Base-by-base conservation (phyloP, 2,113 vertebrate genomes). In the Cottus gobio region DNA sequence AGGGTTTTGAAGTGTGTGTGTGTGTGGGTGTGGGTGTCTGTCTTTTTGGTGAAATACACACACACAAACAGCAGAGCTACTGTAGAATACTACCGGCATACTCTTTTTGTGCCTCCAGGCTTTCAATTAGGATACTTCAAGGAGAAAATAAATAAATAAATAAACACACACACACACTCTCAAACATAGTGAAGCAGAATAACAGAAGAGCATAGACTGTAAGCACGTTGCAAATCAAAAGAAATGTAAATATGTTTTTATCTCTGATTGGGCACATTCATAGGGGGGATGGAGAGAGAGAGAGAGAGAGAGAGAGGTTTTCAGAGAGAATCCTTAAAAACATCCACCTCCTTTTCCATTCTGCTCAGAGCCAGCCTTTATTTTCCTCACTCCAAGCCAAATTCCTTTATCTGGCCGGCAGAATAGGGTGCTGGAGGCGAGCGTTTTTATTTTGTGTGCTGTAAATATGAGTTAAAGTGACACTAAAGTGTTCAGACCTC, bases 71-170 rank as follows among this genome's bases (percentile, higher is more conserved):
- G 12, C 67, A 62, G 37, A 67, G 52, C 22, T 11, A 61, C 79
- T 81, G 57, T 68, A 75, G 68, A 26, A 31, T 60, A 77, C 69
- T 18, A 62, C 42, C 31, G 75, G 73, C 61, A 75, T 79, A 83
- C 77, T 60, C 64, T 71, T 24, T 73, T 22, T 79, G 37, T 80
- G 82, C 89, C 77, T 81, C 61, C 8, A 24, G 75, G 86, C 81
- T 90, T 84, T 90, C 85, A 92, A 87, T 91, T 90, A 88, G 71
- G 77, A 82, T 24, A 79, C 84, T 79, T 83, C 75, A 82, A 83
- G 61, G 62, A 50, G 11, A 75, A 87, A 77, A 18, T 42, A 79
- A 34, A 87, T n/a, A n/a, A n/a, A n/a, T n/a, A n/a, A n/a, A n/a
- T n/a, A n/a, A n/a, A n/a, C 58, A 83, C 1, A 20, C 42, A 76